Conservation (phyloP, 1,140 invertebrate species). For the Portunus trituberculatus region DNA sequence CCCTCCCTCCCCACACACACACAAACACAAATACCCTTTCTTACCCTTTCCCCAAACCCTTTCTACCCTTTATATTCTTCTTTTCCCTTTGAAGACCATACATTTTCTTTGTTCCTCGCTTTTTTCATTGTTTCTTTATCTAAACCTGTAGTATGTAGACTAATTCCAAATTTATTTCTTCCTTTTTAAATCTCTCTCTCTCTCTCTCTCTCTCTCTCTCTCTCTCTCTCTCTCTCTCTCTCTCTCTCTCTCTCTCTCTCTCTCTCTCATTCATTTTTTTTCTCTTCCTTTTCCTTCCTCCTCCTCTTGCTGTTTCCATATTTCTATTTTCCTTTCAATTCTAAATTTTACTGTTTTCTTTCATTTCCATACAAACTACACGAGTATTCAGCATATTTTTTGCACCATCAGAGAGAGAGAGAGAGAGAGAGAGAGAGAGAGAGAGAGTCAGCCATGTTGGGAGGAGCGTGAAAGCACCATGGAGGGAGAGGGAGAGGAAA, state of each 20-base stretch:
- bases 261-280: neutral
- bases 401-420: no score
- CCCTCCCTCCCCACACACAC: neutral
- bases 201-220: conserved; percentile 14
- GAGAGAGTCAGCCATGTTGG: neutral
- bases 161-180: neutral
- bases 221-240: neutral
- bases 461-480: neutral
- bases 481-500: neutral
- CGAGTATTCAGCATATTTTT: no score
- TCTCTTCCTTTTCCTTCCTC: neutral
- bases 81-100: neutral
- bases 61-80: neutral
- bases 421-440: no score
- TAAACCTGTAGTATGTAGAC: neutral
- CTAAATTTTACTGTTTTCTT: no score
- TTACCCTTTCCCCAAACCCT: conserved; percentile 18
- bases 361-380: neutral
- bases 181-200: no score
- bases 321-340: neutral
- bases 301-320: neutral
- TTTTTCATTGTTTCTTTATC: neutral
- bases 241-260: neutral
- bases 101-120: neutral
- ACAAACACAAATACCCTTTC: neutral